Base-by-base conservation (phyloP, 2,797 vertebrate genomes). In the Urosaurus nigricauda region DNA sequence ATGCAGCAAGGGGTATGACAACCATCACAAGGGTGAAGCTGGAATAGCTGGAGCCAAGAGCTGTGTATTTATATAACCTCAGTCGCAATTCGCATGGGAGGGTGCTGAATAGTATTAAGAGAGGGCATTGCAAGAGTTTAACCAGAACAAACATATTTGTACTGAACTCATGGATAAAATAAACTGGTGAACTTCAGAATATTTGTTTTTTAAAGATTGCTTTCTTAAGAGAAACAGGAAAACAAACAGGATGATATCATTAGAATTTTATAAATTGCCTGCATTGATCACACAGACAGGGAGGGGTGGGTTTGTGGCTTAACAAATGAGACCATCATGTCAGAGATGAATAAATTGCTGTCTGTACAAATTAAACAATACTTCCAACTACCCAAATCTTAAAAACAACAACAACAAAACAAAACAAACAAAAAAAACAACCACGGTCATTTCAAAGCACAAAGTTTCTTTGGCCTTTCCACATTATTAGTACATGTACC, bases 201-300 rank as follows among this genome's bases (percentile, higher is more conserved):
- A 84, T 94, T 94, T 94, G 90, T 93, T 93, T 95, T 79, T 21
- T 84, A 91, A 94, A 79, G 12, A 29, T 84, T 91, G 74, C 75
- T 92, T 94, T 95, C 90, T 93, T 32, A 5, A 86, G 79, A 94
- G 93, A 95, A 94, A 93, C 84, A 94, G 88, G 88, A 91, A 92
- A 90, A 92, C 88, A 89, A 89, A 89, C 88, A 85, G 88, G 83
- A 93, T 90, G 2, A 4, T n/a, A 53, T 87, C 90, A 3, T 32
- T 86, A 84, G 43, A 37, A 91, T 83, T 93, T 93, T 81, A 88
- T 93, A 93, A 90, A 78, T 21, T 84, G 12, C 51, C 78, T 17
- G 5, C 85, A 68, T 19, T 87, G 29, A 89, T 94, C 91, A 89
- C 71, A 90, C 43, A 37, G 32, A 24, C 84, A 9, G 63, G 88